phyloP scores from a whole-genome alignment of 2,113 vertebrate species.

The Cheilinus undulatus region DNA sequence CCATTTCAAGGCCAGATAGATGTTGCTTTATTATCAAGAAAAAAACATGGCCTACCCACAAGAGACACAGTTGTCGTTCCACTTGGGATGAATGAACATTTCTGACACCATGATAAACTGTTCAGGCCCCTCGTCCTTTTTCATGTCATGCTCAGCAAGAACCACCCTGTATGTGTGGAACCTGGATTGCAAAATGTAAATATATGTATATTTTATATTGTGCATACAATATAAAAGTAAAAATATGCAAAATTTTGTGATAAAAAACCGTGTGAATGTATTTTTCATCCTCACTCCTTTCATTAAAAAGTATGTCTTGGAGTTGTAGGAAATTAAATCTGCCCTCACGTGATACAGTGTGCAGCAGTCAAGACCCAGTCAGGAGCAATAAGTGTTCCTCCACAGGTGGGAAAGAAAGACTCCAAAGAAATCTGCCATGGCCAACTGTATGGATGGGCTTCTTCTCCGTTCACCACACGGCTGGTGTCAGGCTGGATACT shows the following conservation, averaged over 20 bases:
- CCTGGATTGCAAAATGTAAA: conserved; percentile 37
- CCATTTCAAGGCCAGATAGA: not conserved
- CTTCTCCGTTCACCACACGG: conserved; percentile 72
- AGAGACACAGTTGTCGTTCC: conserved; percentile 73
- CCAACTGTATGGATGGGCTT: conserved; percentile 77
- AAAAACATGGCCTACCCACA: conserved; percentile 62
- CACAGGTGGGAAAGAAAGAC: conserved; percentile 73
- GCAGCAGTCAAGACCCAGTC: conserved; percentile 79
- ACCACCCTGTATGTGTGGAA: conserved; percentile 77
- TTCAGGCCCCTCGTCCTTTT: conserved; percentile 68
- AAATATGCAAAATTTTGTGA: no score
- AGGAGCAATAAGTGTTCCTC: conserved; percentile 75
- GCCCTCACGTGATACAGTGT: conserved; percentile 73
- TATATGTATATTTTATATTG: no score
- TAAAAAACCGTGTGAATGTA: no score
- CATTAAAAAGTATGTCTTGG: not conserved
- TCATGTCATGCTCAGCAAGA: conserved; percentile 73
- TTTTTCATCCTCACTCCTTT: no score
- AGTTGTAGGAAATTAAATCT: not conserved
- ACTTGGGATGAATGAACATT: conserved; percentile 76
- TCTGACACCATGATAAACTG: conserved; percentile 70
- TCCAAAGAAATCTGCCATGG: conserved; percentile 80
- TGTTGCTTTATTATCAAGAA: not conserved
- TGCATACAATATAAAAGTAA: no score
- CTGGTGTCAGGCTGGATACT: conserved; percentile 36